phyloP scores from a whole-genome alignment of 2,888 invertebrate species.

The Eumacrocentrus americanus region DNA sequence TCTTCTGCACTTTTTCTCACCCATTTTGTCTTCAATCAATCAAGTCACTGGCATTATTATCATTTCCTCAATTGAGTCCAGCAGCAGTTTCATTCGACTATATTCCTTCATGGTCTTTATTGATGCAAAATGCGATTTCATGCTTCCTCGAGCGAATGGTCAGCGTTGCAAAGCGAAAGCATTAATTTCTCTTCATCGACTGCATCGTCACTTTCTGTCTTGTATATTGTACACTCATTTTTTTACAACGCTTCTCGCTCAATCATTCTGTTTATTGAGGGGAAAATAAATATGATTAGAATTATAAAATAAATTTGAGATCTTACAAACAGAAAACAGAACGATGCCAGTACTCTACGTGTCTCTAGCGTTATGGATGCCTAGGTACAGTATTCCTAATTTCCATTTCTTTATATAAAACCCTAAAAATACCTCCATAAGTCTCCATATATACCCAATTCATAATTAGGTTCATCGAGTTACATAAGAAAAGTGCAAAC shows the following conservation, averaged over 20 bases:
- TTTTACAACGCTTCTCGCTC: background rate
- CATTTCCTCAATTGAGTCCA: too few relatives aligned
- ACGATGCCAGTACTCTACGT: conserved; percentile 73
- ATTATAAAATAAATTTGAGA: conserved; percentile 1
- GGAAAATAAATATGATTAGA: conserved; percentile 35
- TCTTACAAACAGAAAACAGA: conserved; percentile 36
- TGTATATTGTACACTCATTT: conserved; percentile 12
- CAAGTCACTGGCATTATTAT: too few relatives aligned
- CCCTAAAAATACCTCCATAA: too few relatives aligned
- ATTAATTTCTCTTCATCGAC: conserved; percentile 33
- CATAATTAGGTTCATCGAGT: too few relatives aligned
- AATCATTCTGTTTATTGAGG: background rate
- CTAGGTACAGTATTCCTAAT: conserved; percentile 66
- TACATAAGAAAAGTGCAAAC: too few relatives aligned
- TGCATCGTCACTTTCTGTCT: conserved; percentile 15
- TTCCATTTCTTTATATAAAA: too few relatives aligned
- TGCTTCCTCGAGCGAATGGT: conserved; percentile 14
- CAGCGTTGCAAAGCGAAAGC: conserved; percentile 32
- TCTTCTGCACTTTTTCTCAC: background rate
- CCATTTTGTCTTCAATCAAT: background rate
- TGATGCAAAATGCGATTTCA: conserved; percentile 18
- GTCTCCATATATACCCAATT: too few relatives aligned
- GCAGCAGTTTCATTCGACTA: background rate
- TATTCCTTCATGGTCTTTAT: background rate
- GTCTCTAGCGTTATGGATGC: conserved; percentile 77